Percentiles rank a stretch among this genome's conserved stretches.
These are phyloP conservation scores for Apis mellifera DNA, from an alignment of 1,140 invertebrate genomes.

Conservation along the genomic window DNA sequence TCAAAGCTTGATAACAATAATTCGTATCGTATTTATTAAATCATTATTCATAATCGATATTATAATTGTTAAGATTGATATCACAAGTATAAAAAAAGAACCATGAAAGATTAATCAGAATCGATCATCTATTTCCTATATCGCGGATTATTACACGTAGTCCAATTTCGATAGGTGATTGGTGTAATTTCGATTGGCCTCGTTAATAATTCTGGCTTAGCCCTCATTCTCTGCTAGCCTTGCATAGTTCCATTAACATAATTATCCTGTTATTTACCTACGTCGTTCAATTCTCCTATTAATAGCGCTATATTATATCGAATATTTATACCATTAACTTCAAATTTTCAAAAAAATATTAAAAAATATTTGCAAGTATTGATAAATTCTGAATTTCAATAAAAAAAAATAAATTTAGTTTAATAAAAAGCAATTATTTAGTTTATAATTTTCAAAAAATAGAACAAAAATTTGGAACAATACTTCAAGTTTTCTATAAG, in stretches of 20 bases:
- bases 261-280: conserved; percentile 31
- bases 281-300: conserved; percentile 4
- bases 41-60: not conserved
- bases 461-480: no score
- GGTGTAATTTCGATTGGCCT: conserved; percentile 21
- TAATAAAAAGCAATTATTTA: no score
- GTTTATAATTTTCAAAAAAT: no score
- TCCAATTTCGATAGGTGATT: conserved; percentile 10
- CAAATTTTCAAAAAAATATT: not conserved
- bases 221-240: conserved; percentile 19
- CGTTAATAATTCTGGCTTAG: conserved; percentile 54
- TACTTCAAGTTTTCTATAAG: no score
- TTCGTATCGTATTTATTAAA: no score
- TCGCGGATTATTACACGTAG: conserved; percentile 33
- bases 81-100: not conserved
- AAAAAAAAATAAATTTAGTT: no score
- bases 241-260: conserved; percentile 53
- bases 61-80: not conserved
- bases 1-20: no score
- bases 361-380: not conserved
- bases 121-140: not conserved
- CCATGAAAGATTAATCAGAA: not conserved
- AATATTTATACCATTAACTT: conserved; percentile 22
- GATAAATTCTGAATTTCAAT: no score
- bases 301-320: conserved; percentile 4